These are phyloP conservation scores for Strongylocentrotus purpuratus DNA, from an alignment of 35 echinoderm and acorn worm species.

Conservation along the genomic window DNA sequence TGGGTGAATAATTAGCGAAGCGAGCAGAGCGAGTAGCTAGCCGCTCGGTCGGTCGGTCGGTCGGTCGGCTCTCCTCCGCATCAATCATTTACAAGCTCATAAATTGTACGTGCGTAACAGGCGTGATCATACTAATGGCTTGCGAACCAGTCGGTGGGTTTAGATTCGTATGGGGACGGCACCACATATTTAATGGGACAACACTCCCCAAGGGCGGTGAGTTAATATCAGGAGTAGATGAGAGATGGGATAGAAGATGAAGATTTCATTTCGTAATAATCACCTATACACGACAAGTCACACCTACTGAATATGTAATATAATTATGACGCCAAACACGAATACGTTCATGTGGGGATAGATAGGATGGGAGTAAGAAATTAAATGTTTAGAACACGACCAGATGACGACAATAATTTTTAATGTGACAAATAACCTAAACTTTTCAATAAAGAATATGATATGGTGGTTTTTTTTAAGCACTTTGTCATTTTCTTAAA, in stretches of 20 bases:
- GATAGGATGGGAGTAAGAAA: not conserved
- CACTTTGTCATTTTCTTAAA: too few species aligned
- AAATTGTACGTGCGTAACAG: slow-evolving; percentile 1
- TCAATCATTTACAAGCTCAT: not conserved
- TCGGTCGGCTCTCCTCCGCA: not conserved
- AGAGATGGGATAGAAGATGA: not conserved
- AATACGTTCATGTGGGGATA: not conserved
- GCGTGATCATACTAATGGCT: not conserved
- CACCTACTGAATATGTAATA: not conserved
- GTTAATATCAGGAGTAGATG: not conserved
- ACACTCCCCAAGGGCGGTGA: not conserved
- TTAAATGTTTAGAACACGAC: too few species aligned
- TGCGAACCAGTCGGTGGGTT: not conserved
- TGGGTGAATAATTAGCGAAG: not conserved
- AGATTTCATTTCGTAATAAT: slow-evolving; percentile 4
- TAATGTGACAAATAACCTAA: too few species aligned
- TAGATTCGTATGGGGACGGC: not conserved
- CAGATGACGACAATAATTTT: too few species aligned
- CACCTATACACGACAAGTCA: not conserved
- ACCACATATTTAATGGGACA: not conserved
- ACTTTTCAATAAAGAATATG: too few species aligned
- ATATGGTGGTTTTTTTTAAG: too few species aligned
- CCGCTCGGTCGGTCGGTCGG: not conserved
- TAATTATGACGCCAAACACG: not conserved
- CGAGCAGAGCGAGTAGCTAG: not conserved